A percentile compares a stretch with the other conserved stretches of the same genome.
Conservation (phyloP, 2,113 vertebrate genomes). For the Connochaetes taurinus region DNA sequence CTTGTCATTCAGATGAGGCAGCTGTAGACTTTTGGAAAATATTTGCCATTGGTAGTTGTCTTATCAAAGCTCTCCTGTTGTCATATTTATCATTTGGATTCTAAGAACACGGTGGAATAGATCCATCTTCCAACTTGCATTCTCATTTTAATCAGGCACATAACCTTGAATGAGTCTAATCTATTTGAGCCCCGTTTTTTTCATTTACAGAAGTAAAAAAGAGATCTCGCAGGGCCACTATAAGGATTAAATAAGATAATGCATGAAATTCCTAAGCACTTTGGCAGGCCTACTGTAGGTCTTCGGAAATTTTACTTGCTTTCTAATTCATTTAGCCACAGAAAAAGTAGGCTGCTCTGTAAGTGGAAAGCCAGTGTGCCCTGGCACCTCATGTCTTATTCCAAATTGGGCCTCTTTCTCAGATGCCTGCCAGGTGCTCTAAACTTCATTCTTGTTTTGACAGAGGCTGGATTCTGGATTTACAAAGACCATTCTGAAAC, state of each 20-base stretch:
- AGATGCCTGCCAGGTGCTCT: not conserved
- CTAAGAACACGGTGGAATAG: not conserved
- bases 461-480: constrained; percentile 1
- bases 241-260: not conserved
- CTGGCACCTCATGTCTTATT: not conserved
- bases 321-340: not conserved
- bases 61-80: not conserved
- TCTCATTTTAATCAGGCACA: not conserved
- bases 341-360: not conserved
- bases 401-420: constrained; percentile 5
- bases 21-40: not conserved
- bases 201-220: not conserved
- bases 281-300: not conserved
- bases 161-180: not conserved
- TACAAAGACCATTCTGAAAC: not conserved
- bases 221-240: not conserved
- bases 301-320: not conserved
- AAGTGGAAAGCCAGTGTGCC: not conserved
- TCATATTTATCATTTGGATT: not conserved
- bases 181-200: not conserved
- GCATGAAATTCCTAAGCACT: not conserved
- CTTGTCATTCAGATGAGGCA: not conserved
- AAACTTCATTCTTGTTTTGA: not conserved
- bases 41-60: not conserved
- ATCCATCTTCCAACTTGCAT: not conserved